A percentile compares a stretch with the other conserved stretches of the same genome.
Conservation (phyloP, 2,888 invertebrate genomes). For the Empis livida region DNA sequence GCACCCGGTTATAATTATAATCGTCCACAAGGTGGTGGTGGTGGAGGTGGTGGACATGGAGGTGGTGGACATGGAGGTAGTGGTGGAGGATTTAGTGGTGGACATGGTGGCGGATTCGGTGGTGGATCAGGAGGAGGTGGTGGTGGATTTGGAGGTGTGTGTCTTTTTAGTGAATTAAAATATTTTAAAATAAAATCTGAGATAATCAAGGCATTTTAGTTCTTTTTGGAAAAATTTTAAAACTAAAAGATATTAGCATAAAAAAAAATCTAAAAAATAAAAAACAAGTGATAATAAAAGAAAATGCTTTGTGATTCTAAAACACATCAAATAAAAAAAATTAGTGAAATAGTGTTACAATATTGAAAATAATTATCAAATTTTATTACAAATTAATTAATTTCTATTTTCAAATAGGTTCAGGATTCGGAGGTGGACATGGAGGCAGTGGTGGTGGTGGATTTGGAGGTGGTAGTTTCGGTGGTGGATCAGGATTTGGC, state of each 20-base stretch:
- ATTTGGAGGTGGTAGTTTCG: slow-evolving; percentile 2
- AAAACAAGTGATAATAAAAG: background rate
- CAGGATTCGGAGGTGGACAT: background rate
- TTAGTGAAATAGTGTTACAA: background rate
- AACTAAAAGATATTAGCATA: background rate
- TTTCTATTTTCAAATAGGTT: background rate
- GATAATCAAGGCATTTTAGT: too few relatives aligned
- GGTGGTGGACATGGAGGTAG: background rate
- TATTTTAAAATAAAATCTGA: too few relatives aligned
- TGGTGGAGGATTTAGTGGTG: background rate
- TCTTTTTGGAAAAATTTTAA: background rate
- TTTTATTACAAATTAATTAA: background rate
- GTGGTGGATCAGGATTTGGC: slow-evolving; percentile 3
- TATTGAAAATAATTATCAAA: background rate
- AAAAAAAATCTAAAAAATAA: too few relatives aligned
- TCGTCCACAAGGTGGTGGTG: background rate
- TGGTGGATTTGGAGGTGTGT: slow-evolving; percentile 3
- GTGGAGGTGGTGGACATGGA: background rate
- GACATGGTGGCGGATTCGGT: slow-evolving; percentile 3
- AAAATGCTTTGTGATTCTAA: too few relatives aligned
- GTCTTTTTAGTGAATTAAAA: background rate
- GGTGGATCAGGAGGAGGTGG: slow-evolving; percentile 8
- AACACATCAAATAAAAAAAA: background rate
- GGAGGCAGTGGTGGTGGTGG: background rate
- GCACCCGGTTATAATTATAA: background rate